Conservation (phyloP, 2,113 vertebrate species). For the Heterocephalus glaber region DNA sequence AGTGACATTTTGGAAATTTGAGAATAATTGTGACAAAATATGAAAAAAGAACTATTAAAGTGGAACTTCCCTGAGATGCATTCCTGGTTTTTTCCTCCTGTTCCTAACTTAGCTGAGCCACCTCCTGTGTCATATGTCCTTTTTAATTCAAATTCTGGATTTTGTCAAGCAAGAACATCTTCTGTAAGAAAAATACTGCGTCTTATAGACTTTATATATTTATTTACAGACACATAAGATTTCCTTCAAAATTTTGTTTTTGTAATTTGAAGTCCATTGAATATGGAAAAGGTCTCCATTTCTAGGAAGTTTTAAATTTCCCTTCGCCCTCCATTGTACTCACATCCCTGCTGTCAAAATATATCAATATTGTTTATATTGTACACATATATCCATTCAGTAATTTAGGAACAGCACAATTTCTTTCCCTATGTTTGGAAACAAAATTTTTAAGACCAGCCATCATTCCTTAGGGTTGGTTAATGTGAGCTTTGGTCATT, state of each 20-base stretch:
- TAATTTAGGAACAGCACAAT: not conserved
- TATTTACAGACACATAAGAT: not conserved
- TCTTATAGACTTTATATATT: not conserved
- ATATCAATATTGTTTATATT: not conserved
- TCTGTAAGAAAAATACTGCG: not conserved
- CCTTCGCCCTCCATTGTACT: not conserved
- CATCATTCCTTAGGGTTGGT: not conserved
- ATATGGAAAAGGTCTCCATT: not conserved
- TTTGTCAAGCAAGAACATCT: not conserved
- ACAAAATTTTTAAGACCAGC: not conserved
- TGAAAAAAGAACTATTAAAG: not conserved
- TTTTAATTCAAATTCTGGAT: not conserved
- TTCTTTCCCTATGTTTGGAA: constrained; percentile 26
- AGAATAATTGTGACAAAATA: not conserved
- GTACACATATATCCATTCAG: not conserved
- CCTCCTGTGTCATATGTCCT: not conserved
- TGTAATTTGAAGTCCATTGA: not conserved
- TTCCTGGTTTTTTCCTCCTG: not conserved
- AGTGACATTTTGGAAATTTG: constrained; percentile 39
- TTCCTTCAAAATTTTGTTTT: constrained; percentile 18
- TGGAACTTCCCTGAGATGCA: not conserved
- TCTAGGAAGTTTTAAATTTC: not conserved
- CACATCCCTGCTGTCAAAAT: not conserved
- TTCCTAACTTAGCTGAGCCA: not conserved
- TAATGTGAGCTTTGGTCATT: too few species aligned